Base-by-base conservation (phyloP, 1,140 invertebrate genomes). In the Homarus americanus region DNA sequence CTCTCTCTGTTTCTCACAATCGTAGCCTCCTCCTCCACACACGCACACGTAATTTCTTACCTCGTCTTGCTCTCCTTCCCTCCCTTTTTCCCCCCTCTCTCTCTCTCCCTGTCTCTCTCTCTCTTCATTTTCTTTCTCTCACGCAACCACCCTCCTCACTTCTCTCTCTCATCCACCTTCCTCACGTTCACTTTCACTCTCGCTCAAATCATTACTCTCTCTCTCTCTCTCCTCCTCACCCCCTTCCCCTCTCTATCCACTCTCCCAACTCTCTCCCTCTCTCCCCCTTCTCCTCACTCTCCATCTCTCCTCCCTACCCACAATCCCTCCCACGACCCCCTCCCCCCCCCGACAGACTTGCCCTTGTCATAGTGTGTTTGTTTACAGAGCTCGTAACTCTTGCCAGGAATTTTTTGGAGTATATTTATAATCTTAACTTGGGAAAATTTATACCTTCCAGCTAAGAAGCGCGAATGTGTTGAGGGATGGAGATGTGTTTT, bases 321-420 rank as follows among this genome's bases (percentile, higher is more conserved):
- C 69, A 32, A 53, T 5, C 63, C 36, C 58, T 17, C 53, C 24
- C 36, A 34, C 49, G 41, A 49, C 32, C 41, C 9, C 40, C 82
- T 40, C 40, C 63, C 63, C 63, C 12, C 38, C 66, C 40, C 82
- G 38, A 84, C 66, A 86, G 73, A 84, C 82, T 84, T 84, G 82
- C 40, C 82, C 84, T 86, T 86, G 69, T 86, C 84, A 75, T 76
- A 84, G 49, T 72, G 82, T 73, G 63, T 83, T 83, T 83, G 82
- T 84, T 84, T 84, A 84, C 82, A 84, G 28, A 24, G 40, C 44
- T 84, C 82, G 63, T 84, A 84, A 84, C 40, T 84, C 82, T 73
- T 28, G 41, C 53, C 2, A 15, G 40, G 44, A 76, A 72, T 72
- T 84, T 84, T 72, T 72, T 38, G 17, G 36, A 44, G 63, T 32